Conservation (phyloP, 1,140 invertebrate species). For the Sitophilus oryzae region DNA sequence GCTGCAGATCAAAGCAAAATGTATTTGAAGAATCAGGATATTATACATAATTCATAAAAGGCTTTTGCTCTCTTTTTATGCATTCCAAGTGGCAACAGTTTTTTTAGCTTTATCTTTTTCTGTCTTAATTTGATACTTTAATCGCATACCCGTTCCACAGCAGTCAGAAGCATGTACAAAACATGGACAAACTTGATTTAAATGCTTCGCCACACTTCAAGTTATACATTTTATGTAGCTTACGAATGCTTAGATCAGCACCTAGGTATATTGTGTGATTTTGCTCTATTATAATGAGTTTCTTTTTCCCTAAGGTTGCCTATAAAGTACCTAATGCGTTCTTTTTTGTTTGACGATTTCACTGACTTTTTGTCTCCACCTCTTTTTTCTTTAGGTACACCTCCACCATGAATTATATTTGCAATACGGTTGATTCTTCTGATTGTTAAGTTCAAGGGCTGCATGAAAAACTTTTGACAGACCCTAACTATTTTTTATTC, state of each 20-base stretch:
- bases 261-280: slow-evolving; percentile 1
- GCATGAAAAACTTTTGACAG: neutral
- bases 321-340: slow-evolving; percentile 1
- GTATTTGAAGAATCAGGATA: slow-evolving; percentile 4
- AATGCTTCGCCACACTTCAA: slow-evolving; percentile 7
- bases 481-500: slow-evolving; percentile 4
- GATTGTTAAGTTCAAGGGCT: slow-evolving; percentile 4
- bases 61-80: neutral
- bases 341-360: slow-evolving; percentile 5
- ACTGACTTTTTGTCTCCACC: slow-evolving; percentile 3
- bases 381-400: neutral
- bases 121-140: slow-evolving; percentile 1
- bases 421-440: slow-evolving; percentile 3
- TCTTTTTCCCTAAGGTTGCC: neutral
- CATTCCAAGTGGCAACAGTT: neutral
- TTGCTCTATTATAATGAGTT: slow-evolving; percentile 1
- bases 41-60: slow-evolving; percentile 2
- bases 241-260: neutral
- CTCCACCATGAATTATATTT: slow-evolving; percentile 1
- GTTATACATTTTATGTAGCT: slow-evolving; percentile 4
- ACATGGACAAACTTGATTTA: slow-evolving; percentile 6
- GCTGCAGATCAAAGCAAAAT: slow-evolving; percentile 6
- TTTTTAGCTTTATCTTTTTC: neutral
- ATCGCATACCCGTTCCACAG: neutral
- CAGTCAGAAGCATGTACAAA: neutral